Evolutionary conservation across 2,888 invertebrate species (phyloP).

Genomic region (Oasisia sp.): DNA sequence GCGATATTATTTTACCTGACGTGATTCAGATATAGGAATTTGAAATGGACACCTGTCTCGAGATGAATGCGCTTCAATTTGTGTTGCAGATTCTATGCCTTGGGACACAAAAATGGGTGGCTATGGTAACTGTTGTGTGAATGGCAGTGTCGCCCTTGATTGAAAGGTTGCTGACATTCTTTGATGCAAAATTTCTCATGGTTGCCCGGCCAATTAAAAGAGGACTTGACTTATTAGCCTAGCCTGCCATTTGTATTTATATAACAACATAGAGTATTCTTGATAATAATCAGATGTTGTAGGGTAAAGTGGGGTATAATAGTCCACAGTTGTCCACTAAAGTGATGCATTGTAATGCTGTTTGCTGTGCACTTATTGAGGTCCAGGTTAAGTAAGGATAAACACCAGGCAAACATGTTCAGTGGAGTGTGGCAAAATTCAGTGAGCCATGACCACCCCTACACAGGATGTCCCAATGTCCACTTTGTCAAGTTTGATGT

Average conservation of each 20-base stretch:
- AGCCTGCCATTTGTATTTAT: neutral
- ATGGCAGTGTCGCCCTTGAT: neutral
- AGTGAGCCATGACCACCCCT: neutral
- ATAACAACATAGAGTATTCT: neutral
- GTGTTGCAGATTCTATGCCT: neutral
- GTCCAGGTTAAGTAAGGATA: neutral
- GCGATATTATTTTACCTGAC: neutral
- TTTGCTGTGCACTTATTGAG: neutral
- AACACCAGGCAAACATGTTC: neutral
- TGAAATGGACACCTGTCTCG: conserved; percentile 6
- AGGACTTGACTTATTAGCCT: neutral
- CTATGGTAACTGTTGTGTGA: neutral
- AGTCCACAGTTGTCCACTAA: neutral
- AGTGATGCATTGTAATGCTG: neutral
- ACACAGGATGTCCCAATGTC: neutral
- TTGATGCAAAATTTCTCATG: neutral
- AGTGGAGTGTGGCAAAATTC: neutral
- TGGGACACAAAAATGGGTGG: neutral
- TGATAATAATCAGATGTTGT: neutral
- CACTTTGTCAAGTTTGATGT: neutral
- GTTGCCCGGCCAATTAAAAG: neutral
- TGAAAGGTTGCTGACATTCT: neutral
- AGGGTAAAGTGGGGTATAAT: neutral
- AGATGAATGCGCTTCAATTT: neutral
- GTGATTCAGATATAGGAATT: neutral